Evolutionary conservation across 2,888 invertebrate genomes (phyloP).

Genomic region (Cryptophagus acutangulus): DNA sequence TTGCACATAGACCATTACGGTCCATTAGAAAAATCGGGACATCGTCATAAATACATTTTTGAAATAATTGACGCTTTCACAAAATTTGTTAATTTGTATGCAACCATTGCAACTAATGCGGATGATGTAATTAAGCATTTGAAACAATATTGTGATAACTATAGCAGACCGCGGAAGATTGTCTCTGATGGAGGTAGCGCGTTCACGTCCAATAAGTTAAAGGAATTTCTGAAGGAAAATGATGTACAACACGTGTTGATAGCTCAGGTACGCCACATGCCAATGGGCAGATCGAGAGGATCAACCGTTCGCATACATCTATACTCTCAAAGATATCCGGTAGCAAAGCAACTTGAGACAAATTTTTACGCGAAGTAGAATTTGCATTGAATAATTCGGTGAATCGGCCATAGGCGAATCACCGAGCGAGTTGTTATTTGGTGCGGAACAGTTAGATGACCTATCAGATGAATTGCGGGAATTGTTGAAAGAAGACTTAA

Average conservation of each 20-base stretch:
- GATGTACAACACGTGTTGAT: conserved; percentile 20
- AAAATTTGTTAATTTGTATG: conserved; percentile 30
- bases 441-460: conserved; percentile 12
- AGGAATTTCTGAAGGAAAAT: conserved; percentile 13
- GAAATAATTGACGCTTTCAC: conserved; percentile 32
- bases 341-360: no score
- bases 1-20: conserved; percentile 34
- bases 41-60: conserved; percentile 27
- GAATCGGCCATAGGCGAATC: conserved; percentile 12
- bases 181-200: conserved; percentile 32
- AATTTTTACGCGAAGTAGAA: conserved; percentile 11
- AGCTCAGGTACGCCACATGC: conserved; percentile 30
- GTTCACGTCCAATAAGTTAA: conserved; percentile 30
- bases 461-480: conserved; percentile 7
- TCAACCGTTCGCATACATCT: conserved; percentile 24
- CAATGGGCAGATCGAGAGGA: conserved; percentile 34
- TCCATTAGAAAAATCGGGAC: conserved; percentile 22
- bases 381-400: conserved; percentile 14
- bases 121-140: no score
- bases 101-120: no score
- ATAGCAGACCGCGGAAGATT: no score
- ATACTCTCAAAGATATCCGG: conserved; percentile 24
- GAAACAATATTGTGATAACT: no score
- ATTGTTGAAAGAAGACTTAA: conserved; percentile 7
- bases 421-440: conserved; percentile 17